phyloP scores from a whole-genome alignment of 2,113 vertebrate genomes.

The Chamaetylas fuelleborni region DNA sequence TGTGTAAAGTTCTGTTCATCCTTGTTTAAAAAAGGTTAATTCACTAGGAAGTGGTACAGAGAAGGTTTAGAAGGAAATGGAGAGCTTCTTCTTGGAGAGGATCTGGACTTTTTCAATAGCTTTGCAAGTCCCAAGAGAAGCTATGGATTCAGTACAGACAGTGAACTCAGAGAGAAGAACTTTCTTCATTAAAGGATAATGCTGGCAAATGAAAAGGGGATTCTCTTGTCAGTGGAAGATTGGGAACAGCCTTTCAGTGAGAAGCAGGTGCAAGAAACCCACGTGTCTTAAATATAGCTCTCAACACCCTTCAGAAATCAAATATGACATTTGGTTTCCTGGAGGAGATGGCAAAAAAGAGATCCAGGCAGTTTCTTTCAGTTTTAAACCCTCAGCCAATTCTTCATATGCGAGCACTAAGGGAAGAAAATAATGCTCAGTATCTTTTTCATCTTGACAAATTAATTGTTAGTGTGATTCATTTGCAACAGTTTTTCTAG shows the following conservation, averaged over 20 bases:
- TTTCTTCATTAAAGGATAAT: neutral
- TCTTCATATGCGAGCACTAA: neutral
- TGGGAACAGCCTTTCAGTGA: neutral
- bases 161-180: neutral
- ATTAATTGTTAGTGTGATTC: neutral
- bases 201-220: neutral
- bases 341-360: neutral
- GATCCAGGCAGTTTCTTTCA: neutral
- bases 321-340: neutral
- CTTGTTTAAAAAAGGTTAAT: neutral
- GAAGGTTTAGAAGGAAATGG: neutral
- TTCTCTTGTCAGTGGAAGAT: neutral
- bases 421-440: neutral
- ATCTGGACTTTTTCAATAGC: neutral
- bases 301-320: neutral
- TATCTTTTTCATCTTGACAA: neutral
- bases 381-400: neutral
- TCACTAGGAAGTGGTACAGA: neutral
- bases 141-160: neutral
- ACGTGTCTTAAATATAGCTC: neutral
- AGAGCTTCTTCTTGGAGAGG: neutral
- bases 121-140: neutral
- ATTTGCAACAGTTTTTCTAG: neutral
- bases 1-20: neutral
- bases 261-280: slow-evolving; percentile 9